phyloP scores from a whole-genome alignment of 2,113 vertebrate species.

The Choloepus hoffmanni region DNA sequence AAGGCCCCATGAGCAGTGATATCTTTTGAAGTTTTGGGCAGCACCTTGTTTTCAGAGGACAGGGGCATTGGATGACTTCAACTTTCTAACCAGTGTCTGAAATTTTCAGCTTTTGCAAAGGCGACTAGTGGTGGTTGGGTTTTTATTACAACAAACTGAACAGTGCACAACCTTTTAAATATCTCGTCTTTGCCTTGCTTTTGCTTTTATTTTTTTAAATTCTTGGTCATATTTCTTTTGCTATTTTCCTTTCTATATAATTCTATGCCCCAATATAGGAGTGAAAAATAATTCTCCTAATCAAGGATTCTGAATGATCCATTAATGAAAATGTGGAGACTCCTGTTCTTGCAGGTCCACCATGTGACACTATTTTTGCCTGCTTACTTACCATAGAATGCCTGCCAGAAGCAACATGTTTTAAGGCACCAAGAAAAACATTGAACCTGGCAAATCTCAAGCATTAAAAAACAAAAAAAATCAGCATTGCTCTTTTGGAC shows the following conservation, averaged over 20 bases:
- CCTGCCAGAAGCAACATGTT: constrained; percentile 62
- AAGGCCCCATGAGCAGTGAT: background rate
- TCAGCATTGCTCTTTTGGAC: constrained; percentile 53
- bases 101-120: constrained; percentile 1
- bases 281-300: constrained; percentile 14
- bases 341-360: constrained; percentile 9
- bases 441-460: constrained; percentile 69
- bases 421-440: constrained; percentile 63
- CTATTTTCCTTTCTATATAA: background rate
- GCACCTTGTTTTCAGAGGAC: background rate
- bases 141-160: background rate
- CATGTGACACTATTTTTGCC: constrained; percentile 51
- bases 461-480: constrained; percentile 11
- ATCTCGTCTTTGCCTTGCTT: background rate
- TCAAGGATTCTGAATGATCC: constrained; percentile 32
- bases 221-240: background rate
- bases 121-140: background rate
- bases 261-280: background rate
- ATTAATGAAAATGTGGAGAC: constrained; percentile 53
- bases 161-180: background rate
- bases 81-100: background rate
- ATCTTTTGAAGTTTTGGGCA: background rate
- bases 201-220: background rate
- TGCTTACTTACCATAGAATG: constrained; percentile 2
- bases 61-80: background rate